A percentile compares a stretch with the other conserved stretches of the same genome.
Conservation (phyloP, 1,140 invertebrate genomes). For the Cyrtorhinus lividipennis region DNA sequence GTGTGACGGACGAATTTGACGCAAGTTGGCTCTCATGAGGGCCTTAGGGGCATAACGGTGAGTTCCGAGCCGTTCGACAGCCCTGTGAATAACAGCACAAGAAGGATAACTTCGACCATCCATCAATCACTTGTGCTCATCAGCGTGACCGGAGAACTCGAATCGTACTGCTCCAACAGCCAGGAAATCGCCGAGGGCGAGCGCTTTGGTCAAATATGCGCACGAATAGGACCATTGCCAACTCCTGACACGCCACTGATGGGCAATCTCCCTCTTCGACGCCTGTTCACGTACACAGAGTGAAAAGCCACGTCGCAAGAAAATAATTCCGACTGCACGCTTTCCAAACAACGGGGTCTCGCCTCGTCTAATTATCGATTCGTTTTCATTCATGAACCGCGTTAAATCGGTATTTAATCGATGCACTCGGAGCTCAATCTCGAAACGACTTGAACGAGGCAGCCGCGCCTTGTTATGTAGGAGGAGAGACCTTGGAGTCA, state of each 20-base stretch:
- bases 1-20: too few species aligned
- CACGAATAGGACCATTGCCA: background rate
- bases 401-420: background rate
- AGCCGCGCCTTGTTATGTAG: slow-evolving; percentile 1
- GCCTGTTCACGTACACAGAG: too few species aligned
- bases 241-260: background rate
- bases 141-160: background rate
- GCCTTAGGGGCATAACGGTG: too few species aligned
- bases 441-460: background rate
- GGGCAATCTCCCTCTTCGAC: background rate
- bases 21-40: too few species aligned
- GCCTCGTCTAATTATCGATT: background rate
- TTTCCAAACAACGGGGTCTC: background rate
- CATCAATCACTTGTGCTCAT: background rate
- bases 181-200: background rate
- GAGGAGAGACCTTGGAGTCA: slow-evolving; percentile 7
- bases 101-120: background rate
- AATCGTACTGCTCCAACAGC: background rate
- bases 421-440: background rate
- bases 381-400: background rate
- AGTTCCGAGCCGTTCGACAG: background rate
- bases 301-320: background rate
- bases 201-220: background rate
- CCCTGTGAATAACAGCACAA: background rate
- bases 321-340: background rate